Percentiles rank a stretch among this genome's conserved stretches.
Evolutionary conservation across 2,113 vertebrate species (phyloP).

Genomic region (Rhynchomys soricoides): DNA sequence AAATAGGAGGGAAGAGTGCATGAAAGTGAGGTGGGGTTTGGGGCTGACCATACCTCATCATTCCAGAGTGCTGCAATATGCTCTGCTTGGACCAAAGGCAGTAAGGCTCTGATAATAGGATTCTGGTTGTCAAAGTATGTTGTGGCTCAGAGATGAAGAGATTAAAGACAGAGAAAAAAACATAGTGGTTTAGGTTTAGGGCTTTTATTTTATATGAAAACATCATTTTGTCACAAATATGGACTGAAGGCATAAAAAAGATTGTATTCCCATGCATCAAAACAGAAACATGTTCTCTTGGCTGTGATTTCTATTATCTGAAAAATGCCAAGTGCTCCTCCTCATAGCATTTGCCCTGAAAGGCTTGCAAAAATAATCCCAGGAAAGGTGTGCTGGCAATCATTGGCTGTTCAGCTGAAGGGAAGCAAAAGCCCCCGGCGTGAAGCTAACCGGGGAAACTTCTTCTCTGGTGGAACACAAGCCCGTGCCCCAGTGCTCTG

Average conservation of each 20-base stretch:
- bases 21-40: neutral
- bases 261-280: conserved; percentile 69
- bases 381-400: conserved; percentile 46
- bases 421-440: neutral
- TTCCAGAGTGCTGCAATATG: conserved; percentile 65
- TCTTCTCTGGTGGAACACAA: neutral
- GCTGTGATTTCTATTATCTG: conserved; percentile 58
- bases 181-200: conserved; percentile 68
- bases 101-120: conserved; percentile 67
- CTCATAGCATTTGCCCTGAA: conserved; percentile 40
- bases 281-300: conserved; percentile 60
- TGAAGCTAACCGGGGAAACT: conserved; percentile 68
- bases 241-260: conserved; percentile 73
- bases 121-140: conserved; percentile 80
- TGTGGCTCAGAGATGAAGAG: conserved; percentile 76
- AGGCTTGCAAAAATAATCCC: conserved; percentile 39
- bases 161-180: conserved; percentile 79
- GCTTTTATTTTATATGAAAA: conserved; percentile 78
- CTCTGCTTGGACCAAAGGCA: conserved; percentile 71
- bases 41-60: neutral
- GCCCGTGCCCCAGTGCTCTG: conserved; percentile 18
- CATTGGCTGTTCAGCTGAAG: neutral
- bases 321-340: conserved; percentile 47
- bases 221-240: conserved; percentile 70
- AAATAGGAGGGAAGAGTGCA: neutral